Conservation (phyloP, 2,113 vertebrate species). For the Aythya baeri region DNA sequence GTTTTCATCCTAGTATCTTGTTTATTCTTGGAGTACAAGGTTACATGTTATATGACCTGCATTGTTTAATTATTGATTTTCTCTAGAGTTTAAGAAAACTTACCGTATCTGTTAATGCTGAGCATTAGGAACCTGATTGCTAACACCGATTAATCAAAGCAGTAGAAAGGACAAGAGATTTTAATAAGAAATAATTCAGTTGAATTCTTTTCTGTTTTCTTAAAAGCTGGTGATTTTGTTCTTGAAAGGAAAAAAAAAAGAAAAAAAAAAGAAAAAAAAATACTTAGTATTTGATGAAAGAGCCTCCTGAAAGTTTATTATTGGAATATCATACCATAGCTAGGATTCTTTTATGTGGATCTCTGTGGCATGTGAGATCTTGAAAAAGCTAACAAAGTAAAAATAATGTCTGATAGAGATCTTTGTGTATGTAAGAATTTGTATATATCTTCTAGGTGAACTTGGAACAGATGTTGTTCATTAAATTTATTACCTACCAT, state of each 20-base stretch:
- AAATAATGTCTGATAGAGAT: slow-evolving; percentile 36
- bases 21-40: not conserved
- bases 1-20: not conserved
- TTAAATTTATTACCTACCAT: slow-evolving; percentile 52
- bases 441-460: slow-evolving; percentile 28
- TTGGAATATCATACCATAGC: not conserved
- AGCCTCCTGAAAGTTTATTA: not conserved
- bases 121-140: not conserved
- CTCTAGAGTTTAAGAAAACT: not conserved
- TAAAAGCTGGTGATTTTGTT: not conserved
- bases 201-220: not conserved
- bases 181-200: not conserved
- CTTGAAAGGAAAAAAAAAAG: not conserved
- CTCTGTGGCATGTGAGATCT: slow-evolving; percentile 25
- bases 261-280: not conserved
- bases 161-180: not conserved
- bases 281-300: not conserved
- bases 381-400: slow-evolving; percentile 46
- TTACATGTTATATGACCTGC: not conserved
- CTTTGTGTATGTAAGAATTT: slow-evolving; percentile 20
- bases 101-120: not conserved
- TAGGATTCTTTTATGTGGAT: slow-evolving; percentile 27
- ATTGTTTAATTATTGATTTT: not conserved
- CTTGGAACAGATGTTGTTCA: slow-evolving; percentile 52
- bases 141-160: not conserved